Percentiles rank a stretch among this genome's conserved stretches.
phyloP scores from a whole-genome alignment of 2,113 vertebrate species.

The Lynx canadensis region DNA sequence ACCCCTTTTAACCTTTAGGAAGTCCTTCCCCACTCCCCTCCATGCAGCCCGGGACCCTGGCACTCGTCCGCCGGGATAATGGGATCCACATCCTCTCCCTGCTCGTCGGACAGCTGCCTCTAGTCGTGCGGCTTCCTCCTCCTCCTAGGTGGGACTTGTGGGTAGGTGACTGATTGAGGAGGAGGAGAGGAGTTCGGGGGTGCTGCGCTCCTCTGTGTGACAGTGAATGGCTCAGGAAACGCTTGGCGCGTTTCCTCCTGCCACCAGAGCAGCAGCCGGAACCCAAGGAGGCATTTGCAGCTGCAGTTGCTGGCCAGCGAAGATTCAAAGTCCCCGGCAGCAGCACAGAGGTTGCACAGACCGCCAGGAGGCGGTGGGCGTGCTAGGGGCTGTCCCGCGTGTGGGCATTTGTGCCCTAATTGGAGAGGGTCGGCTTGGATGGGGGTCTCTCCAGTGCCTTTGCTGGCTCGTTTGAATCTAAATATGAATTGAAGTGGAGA shows the following conservation, averaged over 20 bases:
- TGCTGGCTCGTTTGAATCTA: background rate
- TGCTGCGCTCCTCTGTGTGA: background rate
- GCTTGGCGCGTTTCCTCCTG: constrained; percentile 49
- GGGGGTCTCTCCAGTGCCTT: background rate
- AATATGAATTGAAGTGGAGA: background rate
- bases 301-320: background rate
- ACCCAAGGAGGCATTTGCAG: constrained; percentile 77
- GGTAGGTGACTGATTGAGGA: constrained; percentile 60
- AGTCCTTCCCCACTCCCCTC: background rate
- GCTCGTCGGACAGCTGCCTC: background rate
- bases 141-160: constrained; percentile 69
- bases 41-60: background rate
- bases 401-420: constrained; percentile 44
- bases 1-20: background rate
- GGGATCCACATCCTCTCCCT: background rate
- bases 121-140: background rate
- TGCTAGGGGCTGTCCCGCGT: constrained; percentile 73
- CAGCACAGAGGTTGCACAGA: background rate
- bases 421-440: background rate
- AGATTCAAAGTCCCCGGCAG: constrained; percentile 32
- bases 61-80: background rate
- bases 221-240: background rate
- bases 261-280: constrained; percentile 68
- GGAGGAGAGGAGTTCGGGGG: constrained; percentile 62
- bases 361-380: constrained; percentile 51